Percentiles rank a stretch among this genome's conserved stretches.
Evolutionary conservation across 2,113 vertebrate species (phyloP).

Genomic region (Entelurus aequoreus): DNA sequence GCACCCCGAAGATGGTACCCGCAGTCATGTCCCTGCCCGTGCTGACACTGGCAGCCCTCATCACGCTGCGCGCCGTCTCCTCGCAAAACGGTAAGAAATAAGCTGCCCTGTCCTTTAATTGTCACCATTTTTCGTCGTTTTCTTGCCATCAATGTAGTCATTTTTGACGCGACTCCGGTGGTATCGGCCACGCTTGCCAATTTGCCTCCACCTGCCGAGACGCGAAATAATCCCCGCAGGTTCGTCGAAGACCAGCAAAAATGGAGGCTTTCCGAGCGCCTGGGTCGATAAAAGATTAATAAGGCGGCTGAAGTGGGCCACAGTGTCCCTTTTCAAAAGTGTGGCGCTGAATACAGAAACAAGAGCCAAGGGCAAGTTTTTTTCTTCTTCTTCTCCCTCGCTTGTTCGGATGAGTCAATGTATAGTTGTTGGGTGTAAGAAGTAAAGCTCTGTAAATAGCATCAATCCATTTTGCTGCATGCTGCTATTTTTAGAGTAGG

Average conservation of each 20-base stretch:
- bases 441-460: constrained; percentile 68
- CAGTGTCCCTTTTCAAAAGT: constrained; percentile 52
- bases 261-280: not conserved
- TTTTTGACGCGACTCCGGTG: not conserved
- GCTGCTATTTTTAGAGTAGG: constrained; percentile 73
- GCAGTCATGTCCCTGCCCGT: constrained; percentile 56
- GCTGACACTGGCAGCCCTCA: constrained; percentile 58
- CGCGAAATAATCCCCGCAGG: constrained; percentile 13
- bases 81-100: constrained; percentile 69
- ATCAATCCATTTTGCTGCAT: constrained; percentile 70
- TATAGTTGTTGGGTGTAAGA: constrained; percentile 14
- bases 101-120: not conserved
- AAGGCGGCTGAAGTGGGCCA: constrained; percentile 37
- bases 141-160: constrained; percentile 1
- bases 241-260: not conserved
- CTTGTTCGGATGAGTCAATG: not conserved
- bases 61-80: constrained; percentile 67
- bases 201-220: not conserved
- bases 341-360: constrained; percentile 33
- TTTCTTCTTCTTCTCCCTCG: not conserved
- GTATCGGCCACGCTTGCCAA: not conserved
- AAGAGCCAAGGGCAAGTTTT: constrained; percentile 34
- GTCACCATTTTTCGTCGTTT: constrained; percentile 13
- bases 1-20: constrained; percentile 50
- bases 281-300: constrained; percentile 44